phyloP scores from a whole-genome alignment of 2,888 invertebrate species.

The Hermodice carunculata region DNA sequence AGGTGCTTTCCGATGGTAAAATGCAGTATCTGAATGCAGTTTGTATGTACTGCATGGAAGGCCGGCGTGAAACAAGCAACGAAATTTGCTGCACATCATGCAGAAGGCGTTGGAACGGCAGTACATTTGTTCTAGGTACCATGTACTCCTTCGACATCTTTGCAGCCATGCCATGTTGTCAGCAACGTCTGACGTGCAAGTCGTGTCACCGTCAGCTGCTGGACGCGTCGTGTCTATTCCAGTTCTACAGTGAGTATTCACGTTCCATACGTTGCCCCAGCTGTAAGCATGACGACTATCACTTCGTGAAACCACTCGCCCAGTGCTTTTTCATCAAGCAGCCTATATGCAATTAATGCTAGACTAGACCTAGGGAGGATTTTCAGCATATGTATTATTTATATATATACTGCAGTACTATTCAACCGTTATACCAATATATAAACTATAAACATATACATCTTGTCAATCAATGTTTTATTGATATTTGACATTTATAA shows the following conservation, averaged over 20 bases:
- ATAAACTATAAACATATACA: too few species aligned
- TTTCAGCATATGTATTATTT: too few species aligned
- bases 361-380: background rate
- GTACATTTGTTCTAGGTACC: slow-evolving; percentile 92
- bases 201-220: slow-evolving; percentile 90
- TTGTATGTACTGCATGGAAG: slow-evolving; percentile 90
- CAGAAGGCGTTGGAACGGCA: slow-evolving; percentile 77
- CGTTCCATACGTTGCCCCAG: slow-evolving; percentile 90
- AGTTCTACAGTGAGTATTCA: slow-evolving; percentile 92
- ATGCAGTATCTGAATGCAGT: slow-evolving; percentile 92
- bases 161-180: slow-evolving; percentile 96
- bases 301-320: slow-evolving; percentile 90
- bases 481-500: too few species aligned
- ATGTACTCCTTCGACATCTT: slow-evolving; percentile 99
- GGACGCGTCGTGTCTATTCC: slow-evolving; percentile 82
- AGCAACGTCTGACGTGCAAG: slow-evolving; percentile 94
- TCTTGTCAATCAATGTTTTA: too few species aligned
- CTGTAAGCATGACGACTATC: slow-evolving; percentile 90
- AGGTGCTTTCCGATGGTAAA: slow-evolving; percentile 78
- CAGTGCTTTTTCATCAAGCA: slow-evolving; percentile 25
- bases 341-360: slow-evolving; percentile 24
- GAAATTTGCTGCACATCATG: slow-evolving; percentile 60
- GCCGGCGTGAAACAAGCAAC: slow-evolving; percentile 79
- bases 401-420: too few species aligned
- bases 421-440: too few species aligned